Conservation (phyloP, 2,113 vertebrate species). For the Pangasianodon gigas region DNA sequence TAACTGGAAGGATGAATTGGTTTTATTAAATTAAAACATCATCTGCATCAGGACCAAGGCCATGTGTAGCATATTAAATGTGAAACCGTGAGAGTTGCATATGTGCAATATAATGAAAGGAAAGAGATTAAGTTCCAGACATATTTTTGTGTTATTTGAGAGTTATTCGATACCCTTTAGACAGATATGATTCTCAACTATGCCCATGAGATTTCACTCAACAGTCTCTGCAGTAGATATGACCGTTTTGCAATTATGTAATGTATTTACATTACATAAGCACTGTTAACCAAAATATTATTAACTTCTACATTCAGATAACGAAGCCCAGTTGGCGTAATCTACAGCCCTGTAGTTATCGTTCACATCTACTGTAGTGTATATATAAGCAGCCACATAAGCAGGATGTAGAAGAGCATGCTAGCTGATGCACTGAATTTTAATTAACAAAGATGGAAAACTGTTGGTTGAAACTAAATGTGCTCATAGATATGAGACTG, state of each 20-base stretch:
- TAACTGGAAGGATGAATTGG: constrained; percentile 13
- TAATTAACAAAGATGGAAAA: not conserved
- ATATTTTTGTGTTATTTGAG: constrained; percentile 5
- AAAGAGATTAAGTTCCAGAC: not conserved
- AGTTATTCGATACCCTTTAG: not conserved
- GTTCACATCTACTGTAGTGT: not conserved
- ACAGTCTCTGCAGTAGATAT: not conserved
- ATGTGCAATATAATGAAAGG: not conserved
- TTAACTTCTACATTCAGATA: not conserved
- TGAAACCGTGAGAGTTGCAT: not conserved
- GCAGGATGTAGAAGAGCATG: not conserved
- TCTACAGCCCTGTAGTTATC: not conserved
- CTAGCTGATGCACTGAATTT: not conserved
- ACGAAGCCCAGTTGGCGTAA: not conserved
- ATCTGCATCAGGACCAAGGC: not conserved
- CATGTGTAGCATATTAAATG: not conserved
- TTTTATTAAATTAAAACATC: constrained; percentile 11
- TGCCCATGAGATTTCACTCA: not conserved
- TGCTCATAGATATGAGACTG: not conserved
- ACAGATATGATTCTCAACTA: no score
- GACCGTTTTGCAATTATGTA: not conserved
- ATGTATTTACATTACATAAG: not conserved
- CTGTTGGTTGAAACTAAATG: not conserved
- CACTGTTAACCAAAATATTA: not conserved
- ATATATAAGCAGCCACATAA: not conserved